phyloP scores from a whole-genome alignment of 2,888 invertebrate species.

The Athetis lepigone region DNA sequence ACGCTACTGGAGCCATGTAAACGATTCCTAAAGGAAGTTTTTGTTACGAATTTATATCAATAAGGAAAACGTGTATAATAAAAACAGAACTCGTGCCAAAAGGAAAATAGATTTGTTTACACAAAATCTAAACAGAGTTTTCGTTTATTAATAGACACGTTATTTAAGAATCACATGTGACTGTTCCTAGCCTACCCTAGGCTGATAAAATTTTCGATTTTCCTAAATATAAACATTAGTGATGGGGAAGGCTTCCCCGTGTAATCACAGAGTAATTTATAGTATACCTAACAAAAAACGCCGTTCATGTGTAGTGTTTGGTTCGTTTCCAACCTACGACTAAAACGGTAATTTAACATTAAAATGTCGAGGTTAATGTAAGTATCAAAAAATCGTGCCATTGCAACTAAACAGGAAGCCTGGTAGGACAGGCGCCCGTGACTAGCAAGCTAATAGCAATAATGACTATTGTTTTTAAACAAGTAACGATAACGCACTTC shows the following conservation, averaged over 20 bases:
- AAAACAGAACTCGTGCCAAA: constrained; percentile 26
- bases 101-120: constrained; percentile 40
- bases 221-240: too few species aligned
- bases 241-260: too few species aligned
- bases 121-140: constrained; percentile 34
- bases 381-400: constrained; percentile 69
- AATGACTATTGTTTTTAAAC: constrained; percentile 74
- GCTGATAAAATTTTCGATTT: too few species aligned
- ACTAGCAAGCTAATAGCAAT: constrained; percentile 72
- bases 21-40: constrained; percentile 39
- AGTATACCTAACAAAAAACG: background rate
- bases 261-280: background rate
- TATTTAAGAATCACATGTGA: constrained; percentile 29
- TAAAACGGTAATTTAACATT: constrained; percentile 55
- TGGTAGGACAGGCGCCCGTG: constrained; percentile 75
- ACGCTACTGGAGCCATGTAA: constrained; percentile 22
- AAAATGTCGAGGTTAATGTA: constrained; percentile 74
- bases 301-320: background rate
- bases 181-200: too few species aligned
- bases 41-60: constrained; percentile 33
- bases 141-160: constrained; percentile 17
- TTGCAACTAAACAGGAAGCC: constrained; percentile 82
- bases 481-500: constrained; percentile 53
- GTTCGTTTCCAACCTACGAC: constrained; percentile 3
- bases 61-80: constrained; percentile 50